Evolutionary conservation across 2,888 invertebrate genomes (phyloP).

Genomic region (Siphlonurus alternatus): DNA sequence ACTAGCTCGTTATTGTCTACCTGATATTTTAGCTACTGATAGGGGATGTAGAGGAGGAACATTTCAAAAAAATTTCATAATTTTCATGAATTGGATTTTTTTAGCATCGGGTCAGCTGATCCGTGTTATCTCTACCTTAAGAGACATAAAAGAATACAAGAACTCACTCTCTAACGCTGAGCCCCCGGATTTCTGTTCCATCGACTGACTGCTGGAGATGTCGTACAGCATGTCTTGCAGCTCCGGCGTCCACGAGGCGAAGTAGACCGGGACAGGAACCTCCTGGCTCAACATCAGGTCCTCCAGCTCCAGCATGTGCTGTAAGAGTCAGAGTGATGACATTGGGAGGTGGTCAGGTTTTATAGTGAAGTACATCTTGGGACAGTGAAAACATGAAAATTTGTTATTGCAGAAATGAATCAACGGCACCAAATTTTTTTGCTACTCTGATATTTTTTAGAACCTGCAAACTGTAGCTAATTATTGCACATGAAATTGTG

Average conservation of each 20-base stretch:
- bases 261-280: constrained; percentile 72
- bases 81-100: too few species aligned
- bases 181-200: constrained; percentile 43
- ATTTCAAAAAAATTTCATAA: too few species aligned
- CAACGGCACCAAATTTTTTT: not conserved
- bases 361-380: not conserved
- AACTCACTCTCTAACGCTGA: constrained; percentile 51
- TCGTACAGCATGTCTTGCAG: constrained; percentile 59
- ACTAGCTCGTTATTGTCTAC: too few species aligned
- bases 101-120: too few species aligned
- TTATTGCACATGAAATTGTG: not conserved
- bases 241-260: constrained; percentile 56
- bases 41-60: too few species aligned
- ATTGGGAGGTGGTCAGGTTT: not conserved
- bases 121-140: too few species aligned
- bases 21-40: too few species aligned
- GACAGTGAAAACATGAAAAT: not conserved
- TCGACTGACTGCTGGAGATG: constrained; percentile 49
- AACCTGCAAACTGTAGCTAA: not conserved
- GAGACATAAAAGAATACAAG: too few species aligned
- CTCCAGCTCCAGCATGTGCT: constrained; percentile 64
- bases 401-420: not conserved
- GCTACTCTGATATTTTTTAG: not conserved
- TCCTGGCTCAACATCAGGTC: constrained; percentile 62
- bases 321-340: too few species aligned